These are phyloP conservation scores for Drosophila anomelani DNA, from an alignment of 2,888 invertebrate species.

Conservation along the genomic window DNA sequence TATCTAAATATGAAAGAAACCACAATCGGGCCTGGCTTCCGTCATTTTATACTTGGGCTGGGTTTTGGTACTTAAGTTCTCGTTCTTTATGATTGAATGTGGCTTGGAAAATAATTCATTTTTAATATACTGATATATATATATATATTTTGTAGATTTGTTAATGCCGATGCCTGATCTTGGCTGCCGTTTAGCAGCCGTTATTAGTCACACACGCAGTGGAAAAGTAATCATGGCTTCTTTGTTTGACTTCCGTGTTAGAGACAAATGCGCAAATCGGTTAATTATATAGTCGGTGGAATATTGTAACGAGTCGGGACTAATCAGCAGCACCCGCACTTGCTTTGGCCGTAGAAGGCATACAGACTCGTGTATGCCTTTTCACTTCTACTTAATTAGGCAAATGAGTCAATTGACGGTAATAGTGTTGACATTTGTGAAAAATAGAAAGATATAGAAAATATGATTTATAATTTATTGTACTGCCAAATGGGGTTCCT, in stretches of 20 bases:
- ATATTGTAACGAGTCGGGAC: slow-evolving; percentile 25
- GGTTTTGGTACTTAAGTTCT: slow-evolving; percentile 19
- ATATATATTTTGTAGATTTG: slow-evolving; percentile 28
- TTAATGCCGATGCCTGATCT: slow-evolving; percentile 3
- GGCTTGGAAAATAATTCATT: slow-evolving; percentile 62
- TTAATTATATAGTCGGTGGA: slow-evolving; percentile 54
- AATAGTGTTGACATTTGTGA: slow-evolving; percentile 58
- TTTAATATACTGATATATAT: slow-evolving; percentile 60
- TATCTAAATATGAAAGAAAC: slow-evolving; percentile 56
- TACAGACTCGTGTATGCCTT: slow-evolving; percentile 17
- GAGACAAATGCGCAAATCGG: slow-evolving; percentile 69
- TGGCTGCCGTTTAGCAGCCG: slow-evolving; percentile 64
- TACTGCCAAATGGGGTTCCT: slow-evolving; percentile 16
- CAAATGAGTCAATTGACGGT: slow-evolving; percentile 56
- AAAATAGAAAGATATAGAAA: slow-evolving; percentile 30
- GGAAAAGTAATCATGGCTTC: slow-evolving; percentile 50
- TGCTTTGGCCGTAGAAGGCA: slow-evolving; percentile 18
- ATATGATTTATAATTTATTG: slow-evolving; percentile 46
- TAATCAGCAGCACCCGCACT: slow-evolving; percentile 63
- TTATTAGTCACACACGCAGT: slow-evolving; percentile 69
- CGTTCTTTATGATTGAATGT: slow-evolving; percentile 37
- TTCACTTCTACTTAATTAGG: slow-evolving; percentile 61
- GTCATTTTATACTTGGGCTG: slow-evolving; percentile 53
- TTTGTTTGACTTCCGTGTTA: slow-evolving; percentile 58
- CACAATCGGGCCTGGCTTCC: slow-evolving; percentile 46